phyloP scores from a whole-genome alignment of 2,113 vertebrate genomes.

The Urocynchramus pylzowi region DNA sequence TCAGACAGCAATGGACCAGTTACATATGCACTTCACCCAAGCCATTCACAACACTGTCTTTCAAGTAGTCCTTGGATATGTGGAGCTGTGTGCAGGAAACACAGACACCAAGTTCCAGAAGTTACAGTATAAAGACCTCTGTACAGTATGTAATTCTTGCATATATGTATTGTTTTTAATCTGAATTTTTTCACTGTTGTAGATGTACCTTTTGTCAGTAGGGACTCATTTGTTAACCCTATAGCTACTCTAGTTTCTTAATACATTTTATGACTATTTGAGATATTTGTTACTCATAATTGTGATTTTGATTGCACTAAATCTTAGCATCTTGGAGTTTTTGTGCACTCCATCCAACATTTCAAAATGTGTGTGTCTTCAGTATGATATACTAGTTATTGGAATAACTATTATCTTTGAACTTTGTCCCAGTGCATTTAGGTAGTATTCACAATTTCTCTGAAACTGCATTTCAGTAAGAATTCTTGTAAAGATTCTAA shows the following conservation, averaged over 20 bases:
- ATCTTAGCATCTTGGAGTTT: neutral
- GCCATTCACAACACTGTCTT: slow-evolving; percentile 99
- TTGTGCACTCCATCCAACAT: neutral
- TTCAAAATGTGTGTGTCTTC: neutral
- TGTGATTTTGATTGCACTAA: neutral
- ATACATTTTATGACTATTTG: neutral
- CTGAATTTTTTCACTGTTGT: neutral
- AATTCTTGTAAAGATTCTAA: neutral
- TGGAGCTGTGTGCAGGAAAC: slow-evolving; percentile 94
- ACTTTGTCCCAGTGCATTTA: neutral
- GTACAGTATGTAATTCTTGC: slow-evolving; percentile 80
- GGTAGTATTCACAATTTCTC: neutral
- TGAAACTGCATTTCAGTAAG: neutral
- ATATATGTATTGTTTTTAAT: neutral
- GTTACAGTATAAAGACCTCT: slow-evolving; percentile 96
- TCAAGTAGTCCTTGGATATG: slow-evolving; percentile 97
- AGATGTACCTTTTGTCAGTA: neutral
- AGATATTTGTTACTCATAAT: neutral
- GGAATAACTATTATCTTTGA: neutral
- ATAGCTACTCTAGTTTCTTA: neutral
- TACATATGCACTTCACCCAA: slow-evolving; percentile 99
- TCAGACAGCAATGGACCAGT: slow-evolving; percentile 98
- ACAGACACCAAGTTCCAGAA: slow-evolving; percentile 99
- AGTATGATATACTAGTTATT: neutral
- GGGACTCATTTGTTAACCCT: neutral